Evolutionary conservation across 30 jellyfish, hydroid and myxozoan species (phyloP).

Genomic region (Euphysa ruthae): DNA sequence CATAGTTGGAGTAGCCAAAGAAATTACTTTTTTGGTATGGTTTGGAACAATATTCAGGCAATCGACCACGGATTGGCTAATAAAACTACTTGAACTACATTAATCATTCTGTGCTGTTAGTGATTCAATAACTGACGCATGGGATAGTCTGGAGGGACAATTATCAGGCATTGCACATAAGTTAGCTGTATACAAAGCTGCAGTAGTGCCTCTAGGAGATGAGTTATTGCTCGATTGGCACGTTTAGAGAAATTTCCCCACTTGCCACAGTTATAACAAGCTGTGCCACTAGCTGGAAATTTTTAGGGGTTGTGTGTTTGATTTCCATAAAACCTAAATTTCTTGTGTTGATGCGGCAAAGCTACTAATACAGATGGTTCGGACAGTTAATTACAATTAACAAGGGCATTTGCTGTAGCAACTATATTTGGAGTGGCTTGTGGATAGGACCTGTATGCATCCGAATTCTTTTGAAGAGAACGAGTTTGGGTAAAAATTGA

Average conservation of each 20-base stretch:
- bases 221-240: conserved; percentile 6
- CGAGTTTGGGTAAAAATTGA: conserved; percentile 28
- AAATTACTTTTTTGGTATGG: background rate
- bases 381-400: background rate
- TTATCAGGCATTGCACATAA: background rate
- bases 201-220: background rate
- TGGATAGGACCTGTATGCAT: background rate
- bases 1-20: background rate
- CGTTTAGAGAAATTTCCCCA: conserved; percentile 32
- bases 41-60: background rate
- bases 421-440: conserved; percentile 3
- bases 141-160: conserved; percentile 25
- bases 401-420: conserved; percentile 9
- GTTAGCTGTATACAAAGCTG: background rate
- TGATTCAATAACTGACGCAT: conserved; percentile 21
- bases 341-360: background rate
- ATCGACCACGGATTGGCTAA: background rate
- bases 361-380: background rate
- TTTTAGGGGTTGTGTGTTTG: background rate
- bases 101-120: conserved; percentile 27
- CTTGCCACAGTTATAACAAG: conserved; percentile 43
- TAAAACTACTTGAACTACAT: conserved; percentile 23
- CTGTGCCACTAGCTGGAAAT: conserved; percentile 51
- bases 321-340: background rate
- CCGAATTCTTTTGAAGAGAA: conserved; percentile 42